phyloP scores from a whole-genome alignment of 2,113 vertebrate genomes.

The Calyptomena viridis region DNA sequence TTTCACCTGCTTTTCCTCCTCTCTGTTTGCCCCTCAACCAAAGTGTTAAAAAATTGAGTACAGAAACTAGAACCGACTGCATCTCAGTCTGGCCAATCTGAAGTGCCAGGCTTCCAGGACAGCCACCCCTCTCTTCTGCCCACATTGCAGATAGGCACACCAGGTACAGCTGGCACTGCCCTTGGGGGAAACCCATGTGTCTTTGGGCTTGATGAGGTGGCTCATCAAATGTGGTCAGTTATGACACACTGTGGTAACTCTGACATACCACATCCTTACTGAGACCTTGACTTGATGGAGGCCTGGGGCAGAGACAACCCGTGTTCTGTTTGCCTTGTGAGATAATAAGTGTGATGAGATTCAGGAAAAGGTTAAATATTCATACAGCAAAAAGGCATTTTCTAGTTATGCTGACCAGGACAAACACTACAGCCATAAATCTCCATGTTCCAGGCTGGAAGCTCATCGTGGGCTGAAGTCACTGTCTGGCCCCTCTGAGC shows the following conservation, averaged over 20 bases:
- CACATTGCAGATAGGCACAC: background rate
- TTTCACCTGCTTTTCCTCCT: background rate
- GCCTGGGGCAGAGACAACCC: background rate
- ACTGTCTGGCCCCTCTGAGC: background rate
- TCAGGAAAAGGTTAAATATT: background rate
- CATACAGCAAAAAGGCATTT: background rate
- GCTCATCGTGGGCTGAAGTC: background rate
- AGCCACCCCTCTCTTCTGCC: background rate
- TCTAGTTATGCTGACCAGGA: background rate
- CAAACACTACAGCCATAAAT: background rate
- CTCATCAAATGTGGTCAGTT: background rate
- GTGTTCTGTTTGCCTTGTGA: background rate
- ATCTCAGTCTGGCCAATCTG: rapidly evolving
- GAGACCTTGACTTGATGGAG: background rate
- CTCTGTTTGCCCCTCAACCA: background rate
- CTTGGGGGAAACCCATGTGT: rapidly evolving
- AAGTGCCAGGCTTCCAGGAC: background rate
- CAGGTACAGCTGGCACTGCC: background rate
- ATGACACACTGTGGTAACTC: background rate
- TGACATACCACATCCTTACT: background rate
- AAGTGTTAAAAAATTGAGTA: background rate
- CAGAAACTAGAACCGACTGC: background rate
- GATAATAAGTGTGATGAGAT: background rate
- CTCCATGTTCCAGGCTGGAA: background rate
- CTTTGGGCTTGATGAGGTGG: background rate